A percentile compares a stretch with the other conserved stretches of the same genome.
phyloP scores from a whole-genome alignment of 1,140 invertebrate genomes.

The Helicoverpa armigera region DNA sequence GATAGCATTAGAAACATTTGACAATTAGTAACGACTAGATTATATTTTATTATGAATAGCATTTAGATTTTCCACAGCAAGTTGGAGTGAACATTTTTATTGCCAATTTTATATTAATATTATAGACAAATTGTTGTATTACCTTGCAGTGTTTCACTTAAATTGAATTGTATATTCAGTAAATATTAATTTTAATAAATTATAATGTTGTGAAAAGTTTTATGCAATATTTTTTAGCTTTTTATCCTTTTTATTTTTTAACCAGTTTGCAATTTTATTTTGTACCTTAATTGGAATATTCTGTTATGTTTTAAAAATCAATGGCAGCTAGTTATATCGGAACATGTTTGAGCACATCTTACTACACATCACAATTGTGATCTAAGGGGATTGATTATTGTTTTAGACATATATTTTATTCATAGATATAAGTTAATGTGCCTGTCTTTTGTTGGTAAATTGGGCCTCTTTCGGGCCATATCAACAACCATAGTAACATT shows the following conservation, averaged over 20 bases:
- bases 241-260: conserved; percentile 66
- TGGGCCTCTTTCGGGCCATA: neutral
- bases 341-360: conserved; percentile 45
- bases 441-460: conserved; percentile 64
- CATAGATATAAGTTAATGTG: conserved; percentile 78
- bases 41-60: conserved; percentile 66
- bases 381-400: conserved; percentile 67
- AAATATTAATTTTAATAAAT: conserved; percentile 76
- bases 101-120: conserved; percentile 66
- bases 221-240: conserved; percentile 76
- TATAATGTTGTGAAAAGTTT: conserved; percentile 67
- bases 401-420: conserved; percentile 74
- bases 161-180: conserved; percentile 76
- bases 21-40: conserved; percentile 73
- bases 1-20: conserved; percentile 63
- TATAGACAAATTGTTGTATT: conserved; percentile 60
- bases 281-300: conserved; percentile 30
- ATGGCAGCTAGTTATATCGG: conserved; percentile 51
- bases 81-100: conserved; percentile 52
- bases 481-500: conserved; percentile 41
- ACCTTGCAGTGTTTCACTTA: conserved; percentile 57
- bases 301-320: conserved; percentile 49
- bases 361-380: conserved; percentile 79
- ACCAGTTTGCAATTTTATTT: conserved; percentile 39
- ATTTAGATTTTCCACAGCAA: conserved; percentile 62